These are phyloP conservation scores for Ichneumoninae sp. DNA, from an alignment of 2,888 invertebrate genomes.

Conservation along the genomic window DNA sequence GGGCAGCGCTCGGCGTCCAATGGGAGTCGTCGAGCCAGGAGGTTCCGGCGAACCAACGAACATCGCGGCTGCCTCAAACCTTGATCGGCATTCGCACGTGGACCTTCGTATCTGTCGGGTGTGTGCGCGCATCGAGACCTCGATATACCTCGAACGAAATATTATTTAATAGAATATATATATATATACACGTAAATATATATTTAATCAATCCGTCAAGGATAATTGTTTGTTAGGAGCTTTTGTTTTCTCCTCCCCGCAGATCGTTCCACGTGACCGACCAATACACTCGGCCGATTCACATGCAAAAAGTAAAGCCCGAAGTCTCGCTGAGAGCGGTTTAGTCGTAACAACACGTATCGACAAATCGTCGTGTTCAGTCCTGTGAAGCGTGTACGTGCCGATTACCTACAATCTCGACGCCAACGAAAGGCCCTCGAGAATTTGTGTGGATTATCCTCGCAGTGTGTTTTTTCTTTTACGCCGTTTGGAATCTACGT, in stretches of 20 bases:
- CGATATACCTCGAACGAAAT: conserved; percentile 33
- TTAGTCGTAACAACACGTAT: neutral
- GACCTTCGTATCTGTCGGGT: conserved; percentile 79
- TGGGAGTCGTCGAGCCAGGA: conserved; percentile 74
- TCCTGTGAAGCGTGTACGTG: conserved; percentile 63
- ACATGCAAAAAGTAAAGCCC: neutral
- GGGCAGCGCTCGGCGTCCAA: conserved; percentile 72
- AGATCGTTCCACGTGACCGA: conserved; percentile 16
- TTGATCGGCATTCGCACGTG: conserved; percentile 82
- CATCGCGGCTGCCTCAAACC: conserved; percentile 70
- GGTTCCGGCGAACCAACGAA: conserved; percentile 73
- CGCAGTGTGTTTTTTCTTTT: conserved; percentile 28
- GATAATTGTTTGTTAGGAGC: conserved; percentile 4
- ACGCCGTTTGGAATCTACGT: conserved; percentile 51
- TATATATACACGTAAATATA: conserved; percentile 8
- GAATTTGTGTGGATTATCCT: conserved; percentile 55
- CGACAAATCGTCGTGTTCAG: conserved; percentile 12
- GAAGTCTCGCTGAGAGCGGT: conserved; percentile 22
- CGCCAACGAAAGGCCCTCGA: conserved; percentile 14
- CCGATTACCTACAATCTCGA: conserved; percentile 43
- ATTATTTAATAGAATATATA: conserved; percentile 25
- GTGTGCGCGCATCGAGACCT: conserved; percentile 69
- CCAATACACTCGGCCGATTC: neutral
- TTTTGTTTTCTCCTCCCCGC: neutral
- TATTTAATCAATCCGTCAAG: conserved; percentile 8